These are phyloP conservation scores for Magallana angulata DNA, from an alignment of 1,140 invertebrate species.

Conservation along the genomic window DNA sequence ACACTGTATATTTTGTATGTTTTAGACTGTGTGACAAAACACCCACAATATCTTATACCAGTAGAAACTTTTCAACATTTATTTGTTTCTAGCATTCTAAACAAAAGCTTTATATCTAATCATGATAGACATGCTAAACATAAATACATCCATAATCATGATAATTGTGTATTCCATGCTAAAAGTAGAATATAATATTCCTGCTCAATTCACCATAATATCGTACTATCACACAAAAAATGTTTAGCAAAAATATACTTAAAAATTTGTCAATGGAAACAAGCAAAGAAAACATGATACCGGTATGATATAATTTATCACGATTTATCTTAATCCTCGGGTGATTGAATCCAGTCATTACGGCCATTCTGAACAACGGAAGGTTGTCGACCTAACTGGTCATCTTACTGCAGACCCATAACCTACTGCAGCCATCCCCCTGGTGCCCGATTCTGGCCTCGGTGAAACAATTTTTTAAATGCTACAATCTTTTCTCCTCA, in stretches of 20 bases:
- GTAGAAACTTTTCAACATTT: too few species aligned
- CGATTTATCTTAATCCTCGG: background rate
- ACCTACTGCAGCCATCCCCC: too few species aligned
- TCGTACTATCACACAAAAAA: background rate
- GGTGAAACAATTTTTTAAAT: constrained; percentile 13
- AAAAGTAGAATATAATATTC: background rate
- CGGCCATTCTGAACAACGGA: background rate
- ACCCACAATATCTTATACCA: too few species aligned
- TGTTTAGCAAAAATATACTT: background rate
- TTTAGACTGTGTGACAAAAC: too few species aligned
- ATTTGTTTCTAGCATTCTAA: too few species aligned
- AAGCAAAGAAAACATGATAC: background rate
- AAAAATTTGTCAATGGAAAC: background rate
- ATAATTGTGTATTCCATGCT: background rate
- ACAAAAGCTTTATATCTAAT: too few species aligned
- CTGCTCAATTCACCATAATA: background rate
- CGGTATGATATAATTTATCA: constrained; percentile 16
- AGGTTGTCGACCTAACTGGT: background rate
- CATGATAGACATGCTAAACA: too few species aligned
- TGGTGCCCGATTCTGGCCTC: background rate
- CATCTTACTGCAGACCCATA: background rate
- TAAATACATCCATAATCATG: too few species aligned
- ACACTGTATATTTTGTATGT: too few species aligned
- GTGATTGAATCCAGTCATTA: background rate
- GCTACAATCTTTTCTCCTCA: background rate